phyloP scores from a whole-genome alignment of 1,140 invertebrate genomes.

The Drosophila varians region DNA sequence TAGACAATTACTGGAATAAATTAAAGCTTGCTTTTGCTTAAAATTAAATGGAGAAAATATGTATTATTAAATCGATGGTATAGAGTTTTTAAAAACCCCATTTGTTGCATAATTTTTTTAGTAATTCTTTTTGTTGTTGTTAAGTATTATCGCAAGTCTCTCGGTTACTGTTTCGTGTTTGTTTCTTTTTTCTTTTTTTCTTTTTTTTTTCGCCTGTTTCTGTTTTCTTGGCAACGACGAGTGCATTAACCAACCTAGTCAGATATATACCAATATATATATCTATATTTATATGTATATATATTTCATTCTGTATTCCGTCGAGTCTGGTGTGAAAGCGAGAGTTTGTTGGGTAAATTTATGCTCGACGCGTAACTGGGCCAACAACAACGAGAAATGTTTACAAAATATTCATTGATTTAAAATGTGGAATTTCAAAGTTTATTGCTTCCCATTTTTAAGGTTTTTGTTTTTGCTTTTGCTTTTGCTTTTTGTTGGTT shows the following conservation, averaged over 20 bases:
- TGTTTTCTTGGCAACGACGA: conserved; percentile 33
- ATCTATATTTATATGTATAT: background rate
- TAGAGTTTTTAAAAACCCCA: too few species aligned
- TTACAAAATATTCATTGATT: conserved; percentile 76
- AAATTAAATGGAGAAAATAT: too few species aligned
- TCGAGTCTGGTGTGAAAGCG: conserved; percentile 65
- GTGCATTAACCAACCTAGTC: conserved; percentile 20
- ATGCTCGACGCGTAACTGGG: conserved; percentile 55
- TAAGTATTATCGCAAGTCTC: conserved; percentile 9
- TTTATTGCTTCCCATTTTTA: conserved; percentile 35
- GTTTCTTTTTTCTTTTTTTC: conserved; percentile 3
- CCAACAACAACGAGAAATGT: conserved; percentile 52
- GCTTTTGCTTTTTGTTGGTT: conserved; percentile 25
- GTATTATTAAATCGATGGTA: too few species aligned
- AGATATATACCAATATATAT: background rate
- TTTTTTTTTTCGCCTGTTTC: conserved; percentile 2
- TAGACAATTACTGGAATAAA: background rate
- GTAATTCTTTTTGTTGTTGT: conserved; percentile 5
- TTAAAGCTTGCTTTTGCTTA: background rate
- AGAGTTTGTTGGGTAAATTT: conserved; percentile 59
- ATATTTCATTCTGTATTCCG: conserved; percentile 70
- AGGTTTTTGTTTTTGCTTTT: background rate
- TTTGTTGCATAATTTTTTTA: too few species aligned
- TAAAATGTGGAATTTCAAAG: conserved; percentile 50
- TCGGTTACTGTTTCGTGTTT: conserved; percentile 11